A percentile compares a stretch with the other conserved stretches of the same genome.
Evolutionary conservation across 1,140 invertebrate species (phyloP).

Genomic region (Proales similis): DNA sequence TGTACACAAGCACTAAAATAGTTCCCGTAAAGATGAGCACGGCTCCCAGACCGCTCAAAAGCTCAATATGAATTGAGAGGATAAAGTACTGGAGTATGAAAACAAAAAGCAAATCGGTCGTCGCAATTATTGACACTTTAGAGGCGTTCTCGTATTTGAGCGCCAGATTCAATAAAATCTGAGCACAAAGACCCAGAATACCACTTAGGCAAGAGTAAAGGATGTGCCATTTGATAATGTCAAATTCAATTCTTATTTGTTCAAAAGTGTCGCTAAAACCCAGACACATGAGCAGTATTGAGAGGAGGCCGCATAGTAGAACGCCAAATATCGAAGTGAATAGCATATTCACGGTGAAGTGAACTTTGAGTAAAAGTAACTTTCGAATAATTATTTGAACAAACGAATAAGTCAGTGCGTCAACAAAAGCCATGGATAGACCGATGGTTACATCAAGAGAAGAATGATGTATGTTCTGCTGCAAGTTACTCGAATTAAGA

Average conservation of each 20-base stretch:
- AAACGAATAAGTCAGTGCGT: not conserved
- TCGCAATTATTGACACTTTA: not conserved
- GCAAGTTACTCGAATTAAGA: not conserved
- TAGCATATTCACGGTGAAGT: not conserved
- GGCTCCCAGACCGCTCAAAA: constrained; percentile 29
- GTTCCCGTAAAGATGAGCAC: constrained; percentile 12
- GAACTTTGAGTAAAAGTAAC: not conserved
- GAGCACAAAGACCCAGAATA: not conserved
- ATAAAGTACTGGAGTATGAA: constrained; percentile 6
- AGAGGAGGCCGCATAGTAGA: not conserved
- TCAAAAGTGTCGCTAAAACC: not conserved
- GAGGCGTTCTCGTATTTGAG: not conserved
- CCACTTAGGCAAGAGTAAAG: not conserved
- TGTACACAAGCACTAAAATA: constrained; percentile 21
- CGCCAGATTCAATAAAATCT: not conserved
- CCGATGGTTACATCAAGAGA: not conserved
- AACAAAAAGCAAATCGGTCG: not conserved
- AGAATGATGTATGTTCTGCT: no score
- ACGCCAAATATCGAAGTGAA: not conserved
- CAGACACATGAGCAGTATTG: not conserved
- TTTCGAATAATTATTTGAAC: not conserved
- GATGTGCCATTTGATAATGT: not conserved
- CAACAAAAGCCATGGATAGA: not conserved
- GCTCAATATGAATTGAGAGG: constrained; percentile 11
- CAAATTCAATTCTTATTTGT: not conserved